Base-by-base conservation (phyloP, 2,888 invertebrate species). In the Agrotis exclamationis region DNA sequence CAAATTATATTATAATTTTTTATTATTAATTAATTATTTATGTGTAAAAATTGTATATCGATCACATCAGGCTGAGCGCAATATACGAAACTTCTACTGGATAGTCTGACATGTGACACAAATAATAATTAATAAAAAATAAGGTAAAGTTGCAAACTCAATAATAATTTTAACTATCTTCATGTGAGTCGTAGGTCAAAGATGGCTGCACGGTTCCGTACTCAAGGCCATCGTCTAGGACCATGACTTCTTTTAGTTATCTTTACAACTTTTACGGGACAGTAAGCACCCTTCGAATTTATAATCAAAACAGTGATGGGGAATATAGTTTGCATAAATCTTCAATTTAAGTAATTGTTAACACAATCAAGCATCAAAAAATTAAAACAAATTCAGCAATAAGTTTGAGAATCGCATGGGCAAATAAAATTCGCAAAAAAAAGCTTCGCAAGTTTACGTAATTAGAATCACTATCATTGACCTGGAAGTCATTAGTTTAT, bases 401-500 rank as follows among this genome's bases (percentile, higher is more conserved):
- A n/a, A n/a, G n/a, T 53, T 53, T 58, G 11, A 7, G 20, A 39
- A 45, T 45, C 14, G 44, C 59, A 45, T 16, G 63, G n/a, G 2
- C 18, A 1, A 72, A 39, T 14, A 4, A 16, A 57, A 45, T 44
- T 62, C 48, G 58, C 64, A 39, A 24, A 39, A 45, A 24, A 57
- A 56, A 33, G 18, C 22, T 48, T 63, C 18, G n/a, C 45, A 20
- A 14, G 28, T 56, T 39, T 57, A 53, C 28, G n/a, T n/a, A 66
- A 62, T 50, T 33, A 28, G 58, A 75, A 81, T 63, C 62, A 64
- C 47, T 67, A 54, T 54, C 53, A 65, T 20, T 44, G 45, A 58
- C n/a, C 56, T 28, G 64, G 22, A 72, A 67, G 58, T 59, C 45
- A 79, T 62, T 59, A 69, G 67, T 54, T 74, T 60, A 22, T 69